Base-by-base conservation (phyloP, 2,113 vertebrate genomes). In the Lonchura striata region DNA sequence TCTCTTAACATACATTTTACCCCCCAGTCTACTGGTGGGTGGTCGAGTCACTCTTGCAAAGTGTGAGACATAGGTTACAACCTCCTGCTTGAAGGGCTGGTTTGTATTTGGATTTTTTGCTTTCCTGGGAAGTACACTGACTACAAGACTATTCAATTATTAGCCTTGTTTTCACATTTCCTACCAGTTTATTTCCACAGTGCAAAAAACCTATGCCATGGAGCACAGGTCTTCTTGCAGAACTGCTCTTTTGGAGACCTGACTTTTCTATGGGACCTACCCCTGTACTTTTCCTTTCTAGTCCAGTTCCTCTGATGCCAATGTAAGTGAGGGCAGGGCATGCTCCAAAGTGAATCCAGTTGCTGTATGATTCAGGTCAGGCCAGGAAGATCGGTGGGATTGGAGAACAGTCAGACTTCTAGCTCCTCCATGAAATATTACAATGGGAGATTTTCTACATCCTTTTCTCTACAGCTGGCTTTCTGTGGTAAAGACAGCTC, bases 11-110 rank as follows among this genome's bases (percentile, higher is more conserved):
- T 13, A 8, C 3, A 13, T 78, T 60, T 47, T 37, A 44, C 6
- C 21, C 7, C 11, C 6, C 33, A 44, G 0, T 25, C 56, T 66
- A 10, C 21, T 49, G 27, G 24, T 66, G 21, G 6, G 16, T 66
- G 42, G 23, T 52, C 0, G 2, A 53, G 46, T n/a, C 23, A n/a
- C 31, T 83, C 37, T 39, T 68, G 47, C 17, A 13, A 81, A 77
- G 25, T 0, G 0, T 22, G 18, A 57, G 28, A 50, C 20, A 18
- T 16, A 33, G 20, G 3, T 54, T 60, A 35, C 27, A 69, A 13
- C 3, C 3, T 33, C 20, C 24, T 74, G 37, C 52, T 42, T 75
- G 54, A 65, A 53, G 60, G 21, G 60, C 7, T 60, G 50, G 12
- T 42, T 79, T 61, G 27, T 9, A 20, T 85, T 39, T 57, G 23